A percentile compares a stretch with the other conserved stretches of the same genome.
These are phyloP conservation scores for Malurus cyaneus DNA, from an alignment of 2,113 vertebrate species.

Conservation along the genomic window DNA sequence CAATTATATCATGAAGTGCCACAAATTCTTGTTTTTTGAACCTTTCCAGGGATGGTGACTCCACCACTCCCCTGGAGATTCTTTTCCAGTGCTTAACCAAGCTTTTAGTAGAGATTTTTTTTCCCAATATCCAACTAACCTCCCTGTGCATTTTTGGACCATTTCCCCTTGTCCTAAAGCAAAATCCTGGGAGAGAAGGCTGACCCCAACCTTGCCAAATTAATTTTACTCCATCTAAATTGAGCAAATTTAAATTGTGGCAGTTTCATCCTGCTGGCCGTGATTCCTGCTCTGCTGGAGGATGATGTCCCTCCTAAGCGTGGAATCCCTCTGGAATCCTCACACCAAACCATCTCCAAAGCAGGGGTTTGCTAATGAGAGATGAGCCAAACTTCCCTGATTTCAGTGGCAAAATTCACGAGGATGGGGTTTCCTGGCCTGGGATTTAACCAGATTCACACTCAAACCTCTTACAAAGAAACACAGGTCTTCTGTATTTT, in stretches of 20 bases:
- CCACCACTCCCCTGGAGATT: not conserved
- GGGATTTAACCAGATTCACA: not conserved
- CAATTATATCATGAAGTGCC: fast-evolving
- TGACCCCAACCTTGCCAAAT: too few species aligned
- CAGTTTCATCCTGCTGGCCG: not conserved
- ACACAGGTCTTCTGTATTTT: not conserved
- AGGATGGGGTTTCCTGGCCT: not conserved
- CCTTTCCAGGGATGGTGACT: not conserved
- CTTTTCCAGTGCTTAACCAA: not conserved
- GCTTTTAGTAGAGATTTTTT: not conserved
- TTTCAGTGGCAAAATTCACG: not conserved
- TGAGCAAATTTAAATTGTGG: not conserved
- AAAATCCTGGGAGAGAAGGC: not conserved
- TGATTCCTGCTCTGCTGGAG: not conserved
- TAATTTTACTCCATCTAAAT: not conserved
- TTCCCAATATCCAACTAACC: not conserved
- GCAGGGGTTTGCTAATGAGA: not conserved
- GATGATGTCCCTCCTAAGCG: not conserved
- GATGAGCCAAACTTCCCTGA: not conserved
- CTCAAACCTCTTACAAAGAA: not conserved
- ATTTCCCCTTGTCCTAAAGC: not conserved
- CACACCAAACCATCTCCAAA: not conserved
- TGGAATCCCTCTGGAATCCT: not conserved
- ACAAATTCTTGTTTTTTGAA: too few species aligned
- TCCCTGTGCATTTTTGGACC: not conserved